Evolutionary conservation across 2,797 vertebrate species (phyloP).

Genomic region (Ispidina lecontei): DNA sequence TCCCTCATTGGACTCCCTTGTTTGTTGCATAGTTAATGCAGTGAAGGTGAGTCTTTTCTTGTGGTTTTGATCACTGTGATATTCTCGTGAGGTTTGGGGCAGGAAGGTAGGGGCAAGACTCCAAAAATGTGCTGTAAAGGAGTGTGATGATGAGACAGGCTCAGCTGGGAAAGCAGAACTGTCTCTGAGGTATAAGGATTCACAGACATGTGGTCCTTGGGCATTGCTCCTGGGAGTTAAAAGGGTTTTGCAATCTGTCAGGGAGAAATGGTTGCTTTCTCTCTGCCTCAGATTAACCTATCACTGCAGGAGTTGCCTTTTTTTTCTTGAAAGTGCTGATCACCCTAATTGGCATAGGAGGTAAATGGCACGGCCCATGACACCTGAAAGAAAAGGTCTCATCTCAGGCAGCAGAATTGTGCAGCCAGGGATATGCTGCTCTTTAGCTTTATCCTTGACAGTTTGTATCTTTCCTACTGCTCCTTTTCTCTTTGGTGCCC

Average conservation of each 20-base stretch:
- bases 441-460: neutral
- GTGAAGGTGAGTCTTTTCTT: neutral
- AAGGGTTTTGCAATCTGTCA: neutral
- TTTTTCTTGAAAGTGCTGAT: neutral
- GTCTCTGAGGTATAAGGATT: neutral
- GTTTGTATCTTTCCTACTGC: neutral
- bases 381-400: neutral
- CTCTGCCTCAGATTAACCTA: neutral
- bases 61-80: neutral
- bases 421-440: neutral
- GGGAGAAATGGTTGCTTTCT: neutral
- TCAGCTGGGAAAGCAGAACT: neutral
- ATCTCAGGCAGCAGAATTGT: neutral
- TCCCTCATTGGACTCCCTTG: neutral
- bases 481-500: neutral
- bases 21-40: neutral
- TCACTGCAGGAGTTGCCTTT: neutral
- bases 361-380: neutral
- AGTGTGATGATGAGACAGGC: neutral
- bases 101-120: rapidly evolving
- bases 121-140: neutral
- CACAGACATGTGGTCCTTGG: rapidly evolving
- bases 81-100: neutral
- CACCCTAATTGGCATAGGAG: neutral
- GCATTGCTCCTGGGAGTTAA: neutral